Base-by-base conservation (phyloP, 2,797 vertebrate genomes). In the Hippopotamyrus pictus region DNA sequence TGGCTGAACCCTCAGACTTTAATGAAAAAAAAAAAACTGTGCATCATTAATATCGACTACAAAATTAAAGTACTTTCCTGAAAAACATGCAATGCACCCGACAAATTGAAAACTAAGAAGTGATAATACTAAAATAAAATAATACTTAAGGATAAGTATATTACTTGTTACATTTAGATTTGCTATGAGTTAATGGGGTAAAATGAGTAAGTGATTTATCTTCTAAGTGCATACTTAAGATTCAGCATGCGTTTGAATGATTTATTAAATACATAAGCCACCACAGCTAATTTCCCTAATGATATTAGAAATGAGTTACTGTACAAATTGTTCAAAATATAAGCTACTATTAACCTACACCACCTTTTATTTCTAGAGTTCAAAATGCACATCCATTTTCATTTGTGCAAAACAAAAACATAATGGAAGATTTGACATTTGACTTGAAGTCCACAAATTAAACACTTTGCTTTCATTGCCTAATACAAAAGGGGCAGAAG, bases 271-370 rank as follows among this genome's bases (percentile, higher is more conserved):
- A 94, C 95, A 96, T 95, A 95, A 95, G 94, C 94, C 93, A 94
- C 93, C 93, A 90, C 92, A 94, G 94, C 95, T 96, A 95, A 96
- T 96, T 96, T 96, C 93, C 95, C 94, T 96, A 96, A 97, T 96
- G 94, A 96, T 96, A 96, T 96, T 96, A 95, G 94, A 95, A 96
- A 95, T 94, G 93, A 96, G 93, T 96, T 95, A 96, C 94, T 93
- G 94, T 95, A 95, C 93, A 96, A 95, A 96, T 95, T 95, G 95
- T 90, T 92, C 91, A 93, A 90, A 96, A 95, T 95, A 95, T 94
- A 95, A 95, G 94, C 92, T 90, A 93, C 94, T 94, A 96, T 96
- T 97, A 96, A 96, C 96, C 96, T 92, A 91, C 88, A 90, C 92
- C 93, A 94, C 95, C 95, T 94, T 95, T 94, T 93, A 92, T 95